Conservation (phyloP, 2,797 vertebrate species). For the Peromyscus melanophrys region DNA sequence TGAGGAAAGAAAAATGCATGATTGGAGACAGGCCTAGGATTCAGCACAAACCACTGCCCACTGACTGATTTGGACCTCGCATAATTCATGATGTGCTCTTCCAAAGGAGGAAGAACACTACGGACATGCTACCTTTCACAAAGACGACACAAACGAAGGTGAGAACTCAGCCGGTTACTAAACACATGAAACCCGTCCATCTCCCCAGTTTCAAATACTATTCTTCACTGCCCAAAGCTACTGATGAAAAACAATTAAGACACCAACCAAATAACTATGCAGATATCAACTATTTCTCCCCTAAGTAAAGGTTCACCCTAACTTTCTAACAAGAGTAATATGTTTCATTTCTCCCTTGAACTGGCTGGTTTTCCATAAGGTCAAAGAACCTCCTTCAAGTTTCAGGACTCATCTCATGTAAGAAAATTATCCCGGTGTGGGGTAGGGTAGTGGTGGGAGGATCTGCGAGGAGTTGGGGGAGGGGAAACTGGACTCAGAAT, state of each 20-base stretch:
- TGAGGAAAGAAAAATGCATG: slow-evolving; percentile 75
- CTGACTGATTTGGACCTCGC: neutral
- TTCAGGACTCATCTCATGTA: neutral
- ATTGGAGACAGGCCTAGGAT: slow-evolving; percentile 28
- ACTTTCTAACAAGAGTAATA: neutral
- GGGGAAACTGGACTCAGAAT: neutral
- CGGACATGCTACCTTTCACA: slow-evolving; percentile 60
- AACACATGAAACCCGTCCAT: neutral
- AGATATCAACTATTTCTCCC: too few relatives aligned
- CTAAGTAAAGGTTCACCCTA: neutral
- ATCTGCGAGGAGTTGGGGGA: neutral
- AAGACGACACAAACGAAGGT: slow-evolving; percentile 41
- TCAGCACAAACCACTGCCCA: neutral
- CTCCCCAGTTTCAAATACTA: slow-evolving; percentile 52
- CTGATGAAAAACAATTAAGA: slow-evolving; percentile 45
- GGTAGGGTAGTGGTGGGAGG: neutral
- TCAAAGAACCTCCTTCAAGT: slow-evolving; percentile 39
- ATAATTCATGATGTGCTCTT: slow-evolving; percentile 38
- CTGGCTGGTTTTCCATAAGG: neutral
- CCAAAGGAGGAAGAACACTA: slow-evolving; percentile 42
- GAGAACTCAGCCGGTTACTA: neutral
- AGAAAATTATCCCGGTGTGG: neutral
- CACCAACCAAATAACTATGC: neutral
- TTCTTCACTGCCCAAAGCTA: neutral
- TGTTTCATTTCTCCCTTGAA: slow-evolving; percentile 24